A percentile compares a stretch with the other conserved stretches of the same genome.
These are phyloP conservation scores for Agapostemon virescens DNA, from an alignment of 2,888 invertebrate species.

Conservation along the genomic window DNA sequence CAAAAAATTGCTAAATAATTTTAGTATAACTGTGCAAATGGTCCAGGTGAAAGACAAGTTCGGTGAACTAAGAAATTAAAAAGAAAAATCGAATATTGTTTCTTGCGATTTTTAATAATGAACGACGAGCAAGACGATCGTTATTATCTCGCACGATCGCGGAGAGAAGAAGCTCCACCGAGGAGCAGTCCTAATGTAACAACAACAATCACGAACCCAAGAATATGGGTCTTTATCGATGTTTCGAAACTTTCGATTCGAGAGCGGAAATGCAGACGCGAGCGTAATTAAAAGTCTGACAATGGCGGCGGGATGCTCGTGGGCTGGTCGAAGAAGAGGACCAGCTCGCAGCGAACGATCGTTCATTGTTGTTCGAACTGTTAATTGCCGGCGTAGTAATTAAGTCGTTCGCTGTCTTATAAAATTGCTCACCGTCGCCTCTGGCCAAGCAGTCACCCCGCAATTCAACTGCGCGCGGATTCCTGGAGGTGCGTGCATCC, in stretches of 20 bases:
- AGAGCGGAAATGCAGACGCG: not conserved
- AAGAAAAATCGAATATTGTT: not conserved
- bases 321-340: not conserved
- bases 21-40: not conserved
- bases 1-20: too few relatives aligned
- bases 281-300: constrained; percentile 49
- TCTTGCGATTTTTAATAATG: not conserved
- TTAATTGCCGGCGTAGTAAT: constrained; percentile 52
- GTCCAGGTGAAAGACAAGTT: not conserved
- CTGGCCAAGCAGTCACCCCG: constrained; percentile 86
- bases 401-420: constrained; percentile 16
- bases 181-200: not conserved
- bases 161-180: not conserved
- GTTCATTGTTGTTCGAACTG: constrained; percentile 44
- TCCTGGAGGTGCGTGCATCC: constrained; percentile 89
- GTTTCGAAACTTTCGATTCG: constrained; percentile 6
- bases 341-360: constrained; percentile 2
- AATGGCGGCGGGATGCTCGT: not conserved
- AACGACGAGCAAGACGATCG: not conserved
- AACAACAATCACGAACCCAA: not conserved
- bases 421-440: constrained; percentile 83
- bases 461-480: constrained; percentile 87
- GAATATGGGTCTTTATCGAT: not conserved
- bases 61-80: not conserved
- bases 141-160: not conserved